These are phyloP conservation scores for Ispidina lecontei DNA, from an alignment of 2,797 vertebrate genomes.

Conservation along the genomic window DNA sequence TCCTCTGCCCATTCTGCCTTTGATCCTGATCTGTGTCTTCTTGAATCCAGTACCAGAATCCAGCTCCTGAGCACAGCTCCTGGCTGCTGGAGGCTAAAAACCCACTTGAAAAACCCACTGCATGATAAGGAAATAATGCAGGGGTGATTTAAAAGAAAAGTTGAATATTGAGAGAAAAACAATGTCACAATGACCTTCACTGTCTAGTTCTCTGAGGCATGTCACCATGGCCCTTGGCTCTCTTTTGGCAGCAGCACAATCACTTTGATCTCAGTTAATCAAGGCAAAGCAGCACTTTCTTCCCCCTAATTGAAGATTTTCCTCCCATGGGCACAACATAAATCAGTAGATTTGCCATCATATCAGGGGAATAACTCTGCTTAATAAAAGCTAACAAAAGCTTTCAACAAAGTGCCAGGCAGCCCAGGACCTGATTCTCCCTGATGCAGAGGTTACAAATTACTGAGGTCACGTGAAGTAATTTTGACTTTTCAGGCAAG, in stretches of 20 bases:
- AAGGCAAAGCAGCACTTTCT: slow-evolving; percentile 1
- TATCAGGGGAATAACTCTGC: background rate
- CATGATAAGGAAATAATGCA: background rate
- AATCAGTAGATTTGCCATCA: background rate
- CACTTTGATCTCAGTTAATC: slow-evolving; percentile 4
- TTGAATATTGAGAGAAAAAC: background rate
- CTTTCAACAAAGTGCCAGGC: background rate
- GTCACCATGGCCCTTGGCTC: background rate
- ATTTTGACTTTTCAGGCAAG: background rate
- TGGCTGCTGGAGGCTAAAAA: background rate
- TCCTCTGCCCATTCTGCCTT: too few species aligned
- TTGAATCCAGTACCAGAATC: too few species aligned
- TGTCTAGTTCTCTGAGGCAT: background rate
- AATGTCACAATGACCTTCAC: background rate
- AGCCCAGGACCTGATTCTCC: background rate
- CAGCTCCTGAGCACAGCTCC: too few species aligned
- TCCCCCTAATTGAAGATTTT: background rate
- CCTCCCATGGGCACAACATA: background rate
- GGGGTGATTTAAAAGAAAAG: background rate
- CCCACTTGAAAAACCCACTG: background rate
- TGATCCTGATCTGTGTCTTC: too few species aligned
- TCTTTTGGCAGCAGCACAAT: background rate
- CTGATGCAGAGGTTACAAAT: background rate
- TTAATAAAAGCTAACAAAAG: slow-evolving; percentile 1
- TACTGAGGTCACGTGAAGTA: background rate